Base-by-base conservation (phyloP, 30 jellyfish, hydroid and myxozoan genomes). In the Sanderia malayensis region DNA sequence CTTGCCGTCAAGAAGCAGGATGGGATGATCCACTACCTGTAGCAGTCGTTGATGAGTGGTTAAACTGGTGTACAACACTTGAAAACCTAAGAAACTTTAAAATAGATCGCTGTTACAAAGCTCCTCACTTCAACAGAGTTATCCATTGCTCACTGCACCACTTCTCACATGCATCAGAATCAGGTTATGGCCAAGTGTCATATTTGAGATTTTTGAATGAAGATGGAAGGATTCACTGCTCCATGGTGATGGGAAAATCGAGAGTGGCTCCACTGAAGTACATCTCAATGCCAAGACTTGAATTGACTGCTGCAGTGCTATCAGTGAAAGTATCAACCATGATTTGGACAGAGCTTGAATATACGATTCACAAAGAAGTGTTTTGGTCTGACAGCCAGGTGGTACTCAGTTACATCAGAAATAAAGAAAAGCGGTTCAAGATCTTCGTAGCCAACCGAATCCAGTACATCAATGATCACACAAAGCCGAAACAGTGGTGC, bases 261-360 rank as follows among this genome's bases (percentile, higher is more conserved):
- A 57, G 68, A 57, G 68, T 57, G 31, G 68, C 68, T 20, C 31
- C 22, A 57, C n/a, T 57, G 68, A 57, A 57, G 31, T n/a, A 24
- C 27, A 20, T 24, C 31, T n/a, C 68, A 19, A 57, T 57, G 31
- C 68, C 68, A n/a, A 20, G 68, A 20, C 34, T 63, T 18, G 0
- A 63, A 34, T 34, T 63, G 60, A 27, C 61, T n/a, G 70, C 75
- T n/a, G 75, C 75, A 25, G 75, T 63, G 22, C 60, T 63, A 22
- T 25, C 75, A 22, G 65, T 63, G 60, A 63, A 63, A 0, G 34
- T 63, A 30, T 63, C 75, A 17, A 29, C 13, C 13, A 63, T 63
- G 75, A 63, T 63, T 21, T 17, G 34, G 0, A 29, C 58, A 63
- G 70, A 63, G 60, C 22, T 63, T n/a, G 75, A 63, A n/a, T 63